Conservation (phyloP, 2,113 vertebrate genomes). For the Stegostoma tigrinum region DNA sequence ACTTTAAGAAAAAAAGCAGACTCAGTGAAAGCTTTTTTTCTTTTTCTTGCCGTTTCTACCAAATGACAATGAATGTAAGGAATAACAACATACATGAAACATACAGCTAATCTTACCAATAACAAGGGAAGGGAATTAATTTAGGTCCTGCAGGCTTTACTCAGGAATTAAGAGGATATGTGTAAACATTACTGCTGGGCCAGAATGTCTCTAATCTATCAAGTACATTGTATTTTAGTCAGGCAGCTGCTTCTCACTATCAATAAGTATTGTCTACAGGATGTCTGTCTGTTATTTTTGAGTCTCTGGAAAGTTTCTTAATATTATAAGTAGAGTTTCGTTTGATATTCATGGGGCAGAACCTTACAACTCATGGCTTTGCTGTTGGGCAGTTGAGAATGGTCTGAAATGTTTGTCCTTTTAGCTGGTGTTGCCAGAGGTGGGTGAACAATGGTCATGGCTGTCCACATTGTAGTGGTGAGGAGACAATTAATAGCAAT, state of each 20-base stretch:
- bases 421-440: too few relatives aligned
- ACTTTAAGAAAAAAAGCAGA: not conserved
- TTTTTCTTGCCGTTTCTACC: not conserved
- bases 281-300: not conserved
- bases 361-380: not conserved
- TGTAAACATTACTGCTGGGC: not conserved
- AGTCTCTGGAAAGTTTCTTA: not conserved
- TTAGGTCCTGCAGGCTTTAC: not conserved
- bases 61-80: not conserved
- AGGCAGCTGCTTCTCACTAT: not conserved
- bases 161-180: not conserved
- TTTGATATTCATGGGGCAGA: not conserved
- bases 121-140: not conserved
- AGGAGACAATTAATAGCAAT: not conserved
- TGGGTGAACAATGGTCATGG: not conserved
- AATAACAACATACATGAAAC: not conserved
- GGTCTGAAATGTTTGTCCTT: not conserved
- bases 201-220: not conserved
- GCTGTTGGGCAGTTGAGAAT: not conserved
- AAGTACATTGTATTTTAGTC: not conserved
- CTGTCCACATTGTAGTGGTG: not conserved
- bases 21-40: not conserved
- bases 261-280: not conserved
- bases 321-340: not conserved
- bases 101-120: not conserved